Evolutionary conservation across 2,797 vertebrate species (phyloP).

Genomic region (Propithecus perrieri): DNA sequence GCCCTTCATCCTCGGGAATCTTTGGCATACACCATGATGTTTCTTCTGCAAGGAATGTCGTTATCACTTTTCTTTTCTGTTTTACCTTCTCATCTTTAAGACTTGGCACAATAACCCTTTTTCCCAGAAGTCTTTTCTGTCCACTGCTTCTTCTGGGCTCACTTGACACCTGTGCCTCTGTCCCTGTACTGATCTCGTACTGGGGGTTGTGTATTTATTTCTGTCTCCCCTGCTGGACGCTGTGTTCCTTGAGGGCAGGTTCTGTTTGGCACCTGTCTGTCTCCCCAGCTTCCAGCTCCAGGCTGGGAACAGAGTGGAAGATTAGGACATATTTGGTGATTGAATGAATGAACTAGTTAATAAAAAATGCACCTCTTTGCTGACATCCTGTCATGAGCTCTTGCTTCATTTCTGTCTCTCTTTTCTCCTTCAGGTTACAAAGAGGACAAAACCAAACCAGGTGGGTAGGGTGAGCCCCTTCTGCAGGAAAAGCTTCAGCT

Average conservation of each 20-base stretch:
- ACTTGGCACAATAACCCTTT: background rate
- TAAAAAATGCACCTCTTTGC: background rate
- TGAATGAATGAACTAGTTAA: background rate
- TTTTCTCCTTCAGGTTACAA: constrained; percentile 56
- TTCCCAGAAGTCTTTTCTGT: background rate
- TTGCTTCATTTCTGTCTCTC: background rate
- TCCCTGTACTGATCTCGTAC: background rate
- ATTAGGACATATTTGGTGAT: background rate
- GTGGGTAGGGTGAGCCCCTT: background rate
- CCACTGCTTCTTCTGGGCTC: background rate
- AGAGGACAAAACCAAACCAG: background rate
- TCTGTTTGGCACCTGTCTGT: background rate
- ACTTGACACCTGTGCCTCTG: background rate
- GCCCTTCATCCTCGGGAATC: background rate
- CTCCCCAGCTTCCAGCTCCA: background rate
- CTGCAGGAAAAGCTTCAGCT: background rate
- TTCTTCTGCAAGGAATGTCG: background rate
- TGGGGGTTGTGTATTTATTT: background rate
- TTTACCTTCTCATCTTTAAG: background rate
- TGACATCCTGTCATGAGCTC: background rate
- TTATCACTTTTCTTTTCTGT: background rate
- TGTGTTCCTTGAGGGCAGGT: background rate
- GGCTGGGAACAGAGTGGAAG: background rate
- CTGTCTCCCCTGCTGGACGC: background rate
- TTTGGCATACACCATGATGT: background rate